phyloP scores from a whole-genome alignment of 92 coral and sea anemone species.

The Porites divaricata region DNA sequence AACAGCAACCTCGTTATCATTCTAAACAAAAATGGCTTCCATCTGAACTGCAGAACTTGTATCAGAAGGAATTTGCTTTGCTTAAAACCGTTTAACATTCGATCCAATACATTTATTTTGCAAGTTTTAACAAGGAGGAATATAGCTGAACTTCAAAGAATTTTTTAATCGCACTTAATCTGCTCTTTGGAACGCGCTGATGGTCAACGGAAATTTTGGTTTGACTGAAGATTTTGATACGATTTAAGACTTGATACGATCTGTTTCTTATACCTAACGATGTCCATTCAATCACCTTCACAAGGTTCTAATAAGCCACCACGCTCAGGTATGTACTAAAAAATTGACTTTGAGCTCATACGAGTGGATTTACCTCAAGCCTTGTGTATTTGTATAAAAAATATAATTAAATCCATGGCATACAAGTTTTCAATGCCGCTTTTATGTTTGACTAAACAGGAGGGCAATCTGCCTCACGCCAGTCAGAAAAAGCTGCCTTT shows the following conservation, averaged over 20 bases:
- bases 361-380: too few relatives aligned
- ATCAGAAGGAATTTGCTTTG: too few relatives aligned
- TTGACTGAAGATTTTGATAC: not conserved
- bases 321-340: constrained; percentile 66
- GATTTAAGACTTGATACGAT: too few relatives aligned
- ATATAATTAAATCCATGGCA: too few relatives aligned
- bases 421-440: too few relatives aligned
- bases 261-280: not conserved
- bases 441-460: constrained; percentile 18
- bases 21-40: constrained; percentile 55
- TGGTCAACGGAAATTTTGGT: not conserved
- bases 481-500: constrained; percentile 68
- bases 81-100: too few relatives aligned
- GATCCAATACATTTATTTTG: too few relatives aligned
- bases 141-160: too few relatives aligned
- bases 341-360: not conserved
- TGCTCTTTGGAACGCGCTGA: not conserved
- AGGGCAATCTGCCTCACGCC: constrained; percentile 66
- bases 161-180: too few relatives aligned
- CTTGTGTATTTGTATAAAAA: too few relatives aligned
- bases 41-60: not conserved
- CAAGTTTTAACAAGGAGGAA: too few relatives aligned
- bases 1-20: constrained; percentile 44
- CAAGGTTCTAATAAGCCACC: constrained; percentile 79
- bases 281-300: constrained; percentile 78